These are phyloP conservation scores for Drosophila kepulauana DNA, from an alignment of 1,140 invertebrate genomes.

Conservation along the genomic window DNA sequence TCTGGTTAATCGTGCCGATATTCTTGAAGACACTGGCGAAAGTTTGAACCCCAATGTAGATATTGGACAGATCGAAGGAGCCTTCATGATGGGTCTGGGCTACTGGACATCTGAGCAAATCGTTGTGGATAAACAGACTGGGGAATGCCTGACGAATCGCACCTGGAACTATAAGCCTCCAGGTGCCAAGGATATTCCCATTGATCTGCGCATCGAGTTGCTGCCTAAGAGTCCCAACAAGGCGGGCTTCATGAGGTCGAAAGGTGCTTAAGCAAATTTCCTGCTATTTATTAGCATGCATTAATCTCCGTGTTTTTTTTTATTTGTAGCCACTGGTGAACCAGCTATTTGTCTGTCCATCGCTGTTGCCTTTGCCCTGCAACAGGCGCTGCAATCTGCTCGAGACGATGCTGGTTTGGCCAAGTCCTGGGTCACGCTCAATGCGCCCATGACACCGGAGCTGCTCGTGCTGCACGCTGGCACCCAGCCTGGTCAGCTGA, in stretches of 20 bases:
- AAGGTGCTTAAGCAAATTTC: conserved; percentile 86
- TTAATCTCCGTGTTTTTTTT: background rate
- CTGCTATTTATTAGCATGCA: background rate
- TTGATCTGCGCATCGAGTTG: conserved; percentile 92
- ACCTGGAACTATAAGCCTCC: conserved; percentile 94
- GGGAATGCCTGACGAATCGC: conserved; percentile 89
- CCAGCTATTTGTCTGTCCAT: conserved; percentile 90
- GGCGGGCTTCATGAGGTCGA: conserved; percentile 90
- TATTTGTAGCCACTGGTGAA: conserved; percentile 87
- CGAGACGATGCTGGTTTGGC: conserved; percentile 87
- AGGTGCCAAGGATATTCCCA: conserved; percentile 92
- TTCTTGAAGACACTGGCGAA: conserved; percentile 90
- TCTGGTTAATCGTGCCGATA: conserved; percentile 88
- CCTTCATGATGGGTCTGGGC: conserved; percentile 94
- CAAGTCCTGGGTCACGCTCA: conserved; percentile 85
- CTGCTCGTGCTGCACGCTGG: conserved; percentile 82
- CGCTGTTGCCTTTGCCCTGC: conserved; percentile 89
- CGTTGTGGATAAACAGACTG: conserved; percentile 88
- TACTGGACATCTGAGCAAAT: conserved; percentile 91
- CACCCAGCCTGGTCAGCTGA: conserved; percentile 65
- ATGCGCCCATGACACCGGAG: conserved; percentile 85
- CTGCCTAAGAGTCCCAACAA: conserved; percentile 90
- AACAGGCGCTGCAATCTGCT: conserved; percentile 89
- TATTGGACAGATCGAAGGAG: conserved; percentile 92
- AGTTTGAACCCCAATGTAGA: conserved; percentile 92